These are phyloP conservation scores for Scomber japonicus DNA, from an alignment of 2,113 vertebrate genomes.

Conservation along the genomic window DNA sequence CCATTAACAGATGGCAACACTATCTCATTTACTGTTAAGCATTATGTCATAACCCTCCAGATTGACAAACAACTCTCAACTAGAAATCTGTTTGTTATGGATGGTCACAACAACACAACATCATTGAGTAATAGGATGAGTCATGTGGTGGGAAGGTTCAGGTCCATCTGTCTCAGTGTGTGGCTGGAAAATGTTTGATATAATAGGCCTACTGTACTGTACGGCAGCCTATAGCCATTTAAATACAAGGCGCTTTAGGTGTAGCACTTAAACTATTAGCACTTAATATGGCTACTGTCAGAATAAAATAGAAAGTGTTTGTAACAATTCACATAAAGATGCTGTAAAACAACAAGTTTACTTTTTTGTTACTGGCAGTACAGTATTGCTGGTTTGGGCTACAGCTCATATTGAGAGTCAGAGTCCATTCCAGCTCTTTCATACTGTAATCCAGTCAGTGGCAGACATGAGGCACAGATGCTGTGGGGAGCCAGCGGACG, in stretches of 20 bases:
- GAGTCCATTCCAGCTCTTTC: conserved; percentile 60
- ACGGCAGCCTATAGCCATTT: conserved; percentile 11
- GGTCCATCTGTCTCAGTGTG: conserved; percentile 78
- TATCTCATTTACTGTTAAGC: conserved; percentile 77
- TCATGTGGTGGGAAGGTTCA: conserved; percentile 80
- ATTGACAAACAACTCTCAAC: conserved; percentile 75
- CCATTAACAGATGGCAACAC: conserved; percentile 65
- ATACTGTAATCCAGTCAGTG: conserved; percentile 78
- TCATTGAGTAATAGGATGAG: conserved; percentile 80
- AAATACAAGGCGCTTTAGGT: conserved; percentile 24
- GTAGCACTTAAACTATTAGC: conserved; percentile 18
- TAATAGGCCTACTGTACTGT: conserved; percentile 20
- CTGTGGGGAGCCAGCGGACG: conserved; percentile 75
- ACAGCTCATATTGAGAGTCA: conserved; percentile 47
- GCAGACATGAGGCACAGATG: conserved; percentile 82
- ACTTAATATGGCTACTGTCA: conserved; percentile 36
- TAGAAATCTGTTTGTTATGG: conserved; percentile 80
- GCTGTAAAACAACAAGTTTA: conserved; percentile 58
- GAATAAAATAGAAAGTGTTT: conserved; percentile 29
- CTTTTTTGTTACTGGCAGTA: conserved; percentile 31
- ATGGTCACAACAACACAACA: conserved; percentile 82
- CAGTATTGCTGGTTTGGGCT: conserved; percentile 55
- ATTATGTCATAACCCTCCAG: conserved; percentile 80
- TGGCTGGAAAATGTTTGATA: conserved; percentile 56
- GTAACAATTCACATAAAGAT: conserved; percentile 51